Base-by-base conservation (phyloP, 1,140 invertebrate genomes). In the Planococcus citri region DNA sequence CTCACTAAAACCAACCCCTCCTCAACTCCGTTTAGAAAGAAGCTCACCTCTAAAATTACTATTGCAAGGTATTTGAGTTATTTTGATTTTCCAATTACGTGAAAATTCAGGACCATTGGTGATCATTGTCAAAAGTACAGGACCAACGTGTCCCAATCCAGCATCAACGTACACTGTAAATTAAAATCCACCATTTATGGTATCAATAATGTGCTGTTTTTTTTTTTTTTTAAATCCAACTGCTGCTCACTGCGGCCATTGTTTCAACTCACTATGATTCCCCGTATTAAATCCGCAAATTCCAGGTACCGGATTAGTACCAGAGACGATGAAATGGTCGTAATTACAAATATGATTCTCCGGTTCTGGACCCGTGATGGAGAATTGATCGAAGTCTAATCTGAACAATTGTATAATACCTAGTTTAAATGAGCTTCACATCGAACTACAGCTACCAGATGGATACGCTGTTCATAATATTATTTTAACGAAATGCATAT, bases 241-340 rank as follows among this genome's bases (percentile, higher is more conserved):
- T 41, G 37, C 37, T 41, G 37, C 37, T 10, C 9, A 41, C 8
- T n/a, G n/a, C n/a, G n/a, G n/a, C n/a, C 29, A 33, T 3, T 33
- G 20, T 10, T 20, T 10, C 2, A 4, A 27, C 85, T 86, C 80
- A 93, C 91, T 90, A 77, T 93, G 91, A 80, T 88, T 88, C 10
- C 88, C 90, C n/a, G 84, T 83, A 72, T 91, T 92, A 24, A 80
- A 81, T 9, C 91, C 91, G 75, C 91, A 94, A 71, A 93, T 90
- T 0, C 85, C 83, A 8, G 90, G 88, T 0, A 91, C 82, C 0
- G 88, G 87, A 76, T 85, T 89, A 0, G 88, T 88, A 4, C 90
- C 91, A 0, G 89, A 90, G 0, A 92, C 87, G 14, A 91, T 87
- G 73, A 94, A 88, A 73, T 91, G 89, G 75, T 93, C 91, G 72